These are phyloP conservation scores for Psilopogon haemacephalus DNA, from an alignment of 2,113 vertebrate genomes.

Conservation along the genomic window DNA sequence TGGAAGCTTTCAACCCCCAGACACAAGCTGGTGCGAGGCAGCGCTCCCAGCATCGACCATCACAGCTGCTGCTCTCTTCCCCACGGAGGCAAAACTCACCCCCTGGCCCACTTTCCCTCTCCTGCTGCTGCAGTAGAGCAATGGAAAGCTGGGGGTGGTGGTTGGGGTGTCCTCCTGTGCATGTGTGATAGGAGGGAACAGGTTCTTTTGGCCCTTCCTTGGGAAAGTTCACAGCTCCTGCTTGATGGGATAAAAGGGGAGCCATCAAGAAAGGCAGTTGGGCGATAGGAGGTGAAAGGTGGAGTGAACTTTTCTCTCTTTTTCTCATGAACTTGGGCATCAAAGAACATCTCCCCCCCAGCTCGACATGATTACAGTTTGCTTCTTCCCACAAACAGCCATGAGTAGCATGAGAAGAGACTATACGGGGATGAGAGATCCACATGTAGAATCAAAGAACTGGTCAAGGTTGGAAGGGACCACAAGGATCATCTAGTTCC, in stretches of 20 bases:
- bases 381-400: neutral
- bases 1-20: neutral
- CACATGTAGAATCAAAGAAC: no score
- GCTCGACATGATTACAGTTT: fast-evolving
- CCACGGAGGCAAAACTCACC: fast-evolving
- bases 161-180: neutral
- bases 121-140: neutral
- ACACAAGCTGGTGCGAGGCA: fast-evolving
- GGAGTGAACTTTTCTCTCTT: fast-evolving
- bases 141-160: neutral
- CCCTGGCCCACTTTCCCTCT: neutral
- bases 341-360: neutral
- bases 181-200: neutral
- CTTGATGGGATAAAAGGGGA: neutral
- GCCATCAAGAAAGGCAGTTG: neutral
- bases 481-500: no score
- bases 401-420: neutral
- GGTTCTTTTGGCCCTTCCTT: neutral
- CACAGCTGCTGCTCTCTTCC: neutral
- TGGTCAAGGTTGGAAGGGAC: no score
- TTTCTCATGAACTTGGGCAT: neutral
- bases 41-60: neutral
- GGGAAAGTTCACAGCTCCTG: neutral
- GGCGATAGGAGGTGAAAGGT: neutral
- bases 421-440: fast-evolving